Evolutionary conservation across 1,140 invertebrate species (phyloP), one percentile per base, ranked within the genome.

Genomic region (Eriosoma lanigerum): DNA sequence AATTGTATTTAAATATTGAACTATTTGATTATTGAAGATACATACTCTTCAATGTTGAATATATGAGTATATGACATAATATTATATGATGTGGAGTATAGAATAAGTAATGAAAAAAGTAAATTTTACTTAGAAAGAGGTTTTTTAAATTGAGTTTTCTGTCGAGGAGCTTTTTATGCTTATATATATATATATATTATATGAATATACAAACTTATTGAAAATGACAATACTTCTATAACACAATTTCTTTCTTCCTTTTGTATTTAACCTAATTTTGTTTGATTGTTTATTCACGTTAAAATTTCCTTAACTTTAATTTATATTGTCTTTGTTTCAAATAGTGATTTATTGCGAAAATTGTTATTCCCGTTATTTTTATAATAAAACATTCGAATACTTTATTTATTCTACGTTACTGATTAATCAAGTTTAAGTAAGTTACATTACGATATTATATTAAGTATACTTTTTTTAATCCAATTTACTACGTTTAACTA

Each of bases 131-230:
- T 52, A 29, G n/a, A 1, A 50, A 32, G 50, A 32, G 48, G 50
- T 52, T 73, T 73, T 54, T 32, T 70, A 48, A 73, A 75, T 75
- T 38, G 72, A 75, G 26, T 75, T 58, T 75, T 54, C 29, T 66
- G 13, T 17, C 50, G 21, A 73, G 29, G 56, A 73, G 48, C 56
- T 73, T 54, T 73, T 54, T n/a, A n/a, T n/a, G n/a, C n/a, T n/a
- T n/a, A n/a, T n/a, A n/a, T n/a, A n/a, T n/a, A 38, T 38, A 4
- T 38, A 3, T 8, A 38, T 38, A 8, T 75, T 19, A 24, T 44
- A n/a, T n/a, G n/a, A 24, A 68, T 10, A n/a, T n/a, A 50, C 19
- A 52, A n/a, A 73, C 21, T 73, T 15, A 73, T 73, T 73, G 70
- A 73, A 73, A 73, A 29, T 32, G 48, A 73, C 66, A 70, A 48